Evolutionary conservation across 1,140 invertebrate species (phyloP).

Genomic region (Saxidomus purpurata): DNA sequence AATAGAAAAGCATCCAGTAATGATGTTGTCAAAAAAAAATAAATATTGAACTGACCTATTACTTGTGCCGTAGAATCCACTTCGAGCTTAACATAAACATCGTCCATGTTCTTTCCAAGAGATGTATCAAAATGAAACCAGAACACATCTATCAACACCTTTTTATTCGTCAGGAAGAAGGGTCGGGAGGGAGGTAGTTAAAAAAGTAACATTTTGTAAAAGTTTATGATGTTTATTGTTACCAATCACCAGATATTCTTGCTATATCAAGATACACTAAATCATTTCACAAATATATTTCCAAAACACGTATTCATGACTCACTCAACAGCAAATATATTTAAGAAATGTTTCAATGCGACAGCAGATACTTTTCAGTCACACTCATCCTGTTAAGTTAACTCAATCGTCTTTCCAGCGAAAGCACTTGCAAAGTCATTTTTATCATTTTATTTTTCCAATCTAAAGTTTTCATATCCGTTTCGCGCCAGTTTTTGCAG

Average conservation of each 20-base stretch:
- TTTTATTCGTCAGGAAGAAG: not conserved
- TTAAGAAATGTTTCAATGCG: not conserved
- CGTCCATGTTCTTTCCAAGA: constrained; percentile 23
- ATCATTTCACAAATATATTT: constrained; percentile 11
- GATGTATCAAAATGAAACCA: not conserved
- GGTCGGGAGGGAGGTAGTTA: not conserved
- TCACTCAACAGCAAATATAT: not conserved
- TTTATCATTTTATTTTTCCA: constrained; percentile 52
- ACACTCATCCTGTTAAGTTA: not conserved
- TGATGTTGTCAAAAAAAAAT: not conserved
- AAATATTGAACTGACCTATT: constrained; percentile 14
- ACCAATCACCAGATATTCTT: not conserved
- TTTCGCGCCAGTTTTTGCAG: constrained; percentile 15
- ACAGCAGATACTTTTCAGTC: not conserved
- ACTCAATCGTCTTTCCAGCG: constrained; percentile 40
- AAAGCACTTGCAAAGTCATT: not conserved
- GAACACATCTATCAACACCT: not conserved
- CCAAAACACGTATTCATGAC: not conserved
- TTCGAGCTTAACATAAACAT: constrained; percentile 39
- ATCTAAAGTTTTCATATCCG: constrained; percentile 43
- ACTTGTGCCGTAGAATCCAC: too few relatives aligned
- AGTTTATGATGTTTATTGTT: not conserved
- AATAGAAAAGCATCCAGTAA: not conserved
- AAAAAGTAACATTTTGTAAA: not conserved
- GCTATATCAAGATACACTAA: not conserved